Evolutionary conservation across 2,113 vertebrate species (phyloP).

Genomic region (Tenrec ecaudatus): DNA sequence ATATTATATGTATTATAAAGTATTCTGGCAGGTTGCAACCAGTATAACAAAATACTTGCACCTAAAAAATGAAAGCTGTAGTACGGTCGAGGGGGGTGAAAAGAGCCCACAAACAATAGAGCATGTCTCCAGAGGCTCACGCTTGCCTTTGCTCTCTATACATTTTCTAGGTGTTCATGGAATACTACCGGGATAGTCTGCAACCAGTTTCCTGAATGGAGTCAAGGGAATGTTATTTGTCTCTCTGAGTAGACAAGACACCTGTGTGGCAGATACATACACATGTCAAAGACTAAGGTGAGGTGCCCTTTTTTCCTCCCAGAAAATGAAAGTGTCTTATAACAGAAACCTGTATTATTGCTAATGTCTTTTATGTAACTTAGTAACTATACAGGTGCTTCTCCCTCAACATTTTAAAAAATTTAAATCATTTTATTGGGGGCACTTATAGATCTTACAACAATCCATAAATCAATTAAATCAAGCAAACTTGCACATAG

Average conservation of each 20-base stretch:
- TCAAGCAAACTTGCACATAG: too few species aligned
- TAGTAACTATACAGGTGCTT: conserved; percentile 40
- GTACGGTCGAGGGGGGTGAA: background rate
- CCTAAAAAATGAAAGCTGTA: conserved; percentile 50
- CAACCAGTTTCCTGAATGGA: conserved; percentile 46
- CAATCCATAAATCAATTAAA: too few species aligned
- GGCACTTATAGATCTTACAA: too few species aligned
- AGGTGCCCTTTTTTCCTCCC: background rate
- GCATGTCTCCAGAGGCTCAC: background rate
- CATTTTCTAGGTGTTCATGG: conserved; percentile 9
- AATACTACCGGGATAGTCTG: background rate
- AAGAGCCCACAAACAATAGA: background rate
- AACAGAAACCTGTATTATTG: conserved; percentile 27
- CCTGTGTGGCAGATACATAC: background rate
- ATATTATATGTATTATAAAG: background rate
- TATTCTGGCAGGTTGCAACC: conserved; percentile 25
- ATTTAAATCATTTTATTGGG: too few species aligned
- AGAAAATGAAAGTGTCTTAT: conserved; percentile 23
- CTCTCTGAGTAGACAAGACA: background rate
- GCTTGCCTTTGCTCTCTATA: background rate
- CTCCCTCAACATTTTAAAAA: background rate
- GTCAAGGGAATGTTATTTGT: background rate
- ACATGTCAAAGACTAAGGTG: conserved; percentile 6
- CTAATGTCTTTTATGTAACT: background rate
- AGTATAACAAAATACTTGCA: conserved; percentile 64